phyloP scores from a whole-genome alignment of 2,113 vertebrate genomes.

The Glaucidium brasilianum region DNA sequence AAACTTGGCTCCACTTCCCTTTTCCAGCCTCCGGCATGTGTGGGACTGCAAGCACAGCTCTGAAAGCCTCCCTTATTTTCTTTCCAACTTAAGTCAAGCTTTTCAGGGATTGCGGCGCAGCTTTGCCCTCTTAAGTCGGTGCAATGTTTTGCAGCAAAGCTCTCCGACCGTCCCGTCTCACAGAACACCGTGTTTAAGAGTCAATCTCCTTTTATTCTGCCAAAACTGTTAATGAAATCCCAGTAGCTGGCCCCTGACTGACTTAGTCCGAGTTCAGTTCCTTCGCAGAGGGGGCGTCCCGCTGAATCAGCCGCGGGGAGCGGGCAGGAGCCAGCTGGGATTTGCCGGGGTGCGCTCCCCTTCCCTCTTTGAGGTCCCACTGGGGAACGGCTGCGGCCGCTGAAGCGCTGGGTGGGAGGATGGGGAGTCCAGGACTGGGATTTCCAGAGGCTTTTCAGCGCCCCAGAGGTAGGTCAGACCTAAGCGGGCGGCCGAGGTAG shows the following conservation, averaged over 20 bases:
- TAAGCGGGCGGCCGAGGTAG: background rate
- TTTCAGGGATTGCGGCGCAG: background rate
- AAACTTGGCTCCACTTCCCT: rapidly evolving
- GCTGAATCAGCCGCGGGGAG: too few species aligned
- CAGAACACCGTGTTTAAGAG: background rate
- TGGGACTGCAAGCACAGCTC: background rate
- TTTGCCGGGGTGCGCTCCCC: background rate
- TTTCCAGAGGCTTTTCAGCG: background rate
- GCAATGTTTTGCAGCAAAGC: background rate
- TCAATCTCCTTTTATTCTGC: background rate
- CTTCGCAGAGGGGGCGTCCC: too few species aligned
- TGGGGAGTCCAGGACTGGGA: too few species aligned
- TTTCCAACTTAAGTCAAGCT: rapidly evolving
- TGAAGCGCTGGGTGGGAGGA: too few species aligned
- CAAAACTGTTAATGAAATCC: rapidly evolving
- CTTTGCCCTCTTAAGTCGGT: too few species aligned
- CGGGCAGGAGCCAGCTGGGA: background rate
- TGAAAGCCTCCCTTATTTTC: rapidly evolving
- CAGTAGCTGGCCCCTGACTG: background rate
- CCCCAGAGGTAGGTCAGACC: background rate
- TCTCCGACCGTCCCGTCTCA: rapidly evolving
- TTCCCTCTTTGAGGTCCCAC: too few species aligned
- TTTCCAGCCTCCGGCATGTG: rapidly evolving
- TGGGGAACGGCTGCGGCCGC: too few species aligned
- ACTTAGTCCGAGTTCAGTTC: background rate